Evolutionary conservation across 2,113 vertebrate genomes (phyloP).

Genomic region (Sterna hirundo): DNA sequence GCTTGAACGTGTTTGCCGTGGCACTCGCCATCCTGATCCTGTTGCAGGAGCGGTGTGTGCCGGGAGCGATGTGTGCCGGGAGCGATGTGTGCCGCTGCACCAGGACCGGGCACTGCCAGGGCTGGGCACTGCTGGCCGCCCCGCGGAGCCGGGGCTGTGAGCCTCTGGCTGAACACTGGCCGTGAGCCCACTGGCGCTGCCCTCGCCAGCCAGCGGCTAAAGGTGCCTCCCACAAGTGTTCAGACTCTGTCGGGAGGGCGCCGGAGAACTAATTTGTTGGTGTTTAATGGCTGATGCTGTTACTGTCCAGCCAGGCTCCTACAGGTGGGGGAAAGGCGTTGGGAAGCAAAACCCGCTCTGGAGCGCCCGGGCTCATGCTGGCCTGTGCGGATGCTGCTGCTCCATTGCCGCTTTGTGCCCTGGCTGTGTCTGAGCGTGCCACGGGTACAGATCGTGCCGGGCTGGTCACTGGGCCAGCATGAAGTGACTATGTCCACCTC

Average conservation of each 20-base stretch:
- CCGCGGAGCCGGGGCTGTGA: not conserved
- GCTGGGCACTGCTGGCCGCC: not conserved
- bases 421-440: not conserved
- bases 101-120: not conserved
- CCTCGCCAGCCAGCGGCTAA: not conserved
- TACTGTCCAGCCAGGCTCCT: not conserved
- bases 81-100: not conserved
- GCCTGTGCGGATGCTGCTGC: not conserved
- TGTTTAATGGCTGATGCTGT: not conserved
- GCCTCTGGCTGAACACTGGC: not conserved
- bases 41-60: not conserved
- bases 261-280: not conserved
- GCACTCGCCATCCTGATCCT: fast-evolving
- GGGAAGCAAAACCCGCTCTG: not conserved
- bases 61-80: not conserved
- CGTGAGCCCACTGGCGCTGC: not conserved
- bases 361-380: fast-evolving
- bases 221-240: not conserved
- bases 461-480: fast-evolving
- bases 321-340: fast-evolving
- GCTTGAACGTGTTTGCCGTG: not conserved
- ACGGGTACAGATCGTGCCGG: fast-evolving
- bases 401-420: not conserved
- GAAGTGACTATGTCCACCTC: fast-evolving
- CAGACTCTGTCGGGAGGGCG: not conserved